Conservation (phyloP, 2,797 vertebrate species). For the Diceros bicornis region DNA sequence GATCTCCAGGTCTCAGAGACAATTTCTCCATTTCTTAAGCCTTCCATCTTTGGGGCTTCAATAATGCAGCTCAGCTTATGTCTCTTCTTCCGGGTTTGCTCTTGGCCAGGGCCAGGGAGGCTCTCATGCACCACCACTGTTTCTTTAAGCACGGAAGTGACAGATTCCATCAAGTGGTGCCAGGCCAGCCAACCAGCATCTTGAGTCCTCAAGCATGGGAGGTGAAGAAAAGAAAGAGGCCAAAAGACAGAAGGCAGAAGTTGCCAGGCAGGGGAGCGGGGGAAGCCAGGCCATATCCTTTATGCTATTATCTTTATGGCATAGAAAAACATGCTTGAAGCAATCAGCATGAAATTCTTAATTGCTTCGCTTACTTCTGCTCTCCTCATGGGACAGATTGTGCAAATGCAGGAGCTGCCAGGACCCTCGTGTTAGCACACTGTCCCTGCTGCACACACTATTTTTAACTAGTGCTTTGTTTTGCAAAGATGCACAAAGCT, state of each 20-base stretch:
- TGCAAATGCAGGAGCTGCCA: constrained; percentile 88
- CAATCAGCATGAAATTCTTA: constrained; percentile 97
- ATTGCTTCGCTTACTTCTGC: constrained; percentile 95
- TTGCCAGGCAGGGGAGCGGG: constrained; percentile 53
- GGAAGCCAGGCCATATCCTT: constrained; percentile 87
- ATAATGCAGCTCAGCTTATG: not conserved
- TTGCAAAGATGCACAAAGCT: constrained; percentile 87
- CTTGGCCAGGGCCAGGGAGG: not conserved
- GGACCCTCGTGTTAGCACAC: constrained; percentile 88
- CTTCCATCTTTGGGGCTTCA: not conserved
- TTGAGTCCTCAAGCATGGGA: fast-evolving
- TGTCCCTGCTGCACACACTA: constrained; percentile 82
- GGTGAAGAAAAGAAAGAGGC: not conserved
- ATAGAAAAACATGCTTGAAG: constrained; percentile 94
- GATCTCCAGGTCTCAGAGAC: not conserved
- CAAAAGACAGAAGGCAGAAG: constrained; percentile 47
- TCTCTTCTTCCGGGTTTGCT: not conserved
- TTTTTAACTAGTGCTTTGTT: constrained; percentile 89
- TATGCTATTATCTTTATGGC: constrained; percentile 95
- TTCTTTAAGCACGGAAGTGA: not conserved
- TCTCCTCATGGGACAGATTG: constrained; percentile 93
- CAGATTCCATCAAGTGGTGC: not conserved
- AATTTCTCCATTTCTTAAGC: not conserved
- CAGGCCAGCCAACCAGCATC: not conserved
- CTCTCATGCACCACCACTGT: fast-evolving